These are phyloP conservation scores for Neostethus bicornis DNA, from an alignment of 2,797 vertebrate genomes.

Conservation along the genomic window DNA sequence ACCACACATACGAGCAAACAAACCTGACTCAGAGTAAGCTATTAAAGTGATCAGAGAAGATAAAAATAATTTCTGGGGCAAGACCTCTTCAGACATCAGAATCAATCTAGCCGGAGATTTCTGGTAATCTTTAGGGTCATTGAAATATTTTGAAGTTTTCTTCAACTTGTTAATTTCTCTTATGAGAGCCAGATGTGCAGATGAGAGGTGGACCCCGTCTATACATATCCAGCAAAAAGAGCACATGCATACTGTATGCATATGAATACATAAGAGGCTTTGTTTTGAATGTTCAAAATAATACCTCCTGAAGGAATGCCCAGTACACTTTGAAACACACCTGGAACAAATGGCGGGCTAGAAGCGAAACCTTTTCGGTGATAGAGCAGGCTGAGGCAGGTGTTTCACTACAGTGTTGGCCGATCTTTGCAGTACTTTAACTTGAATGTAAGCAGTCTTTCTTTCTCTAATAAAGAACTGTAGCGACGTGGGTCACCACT, in stretches of 20 bases:
- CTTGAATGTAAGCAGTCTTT: conserved; percentile 14
- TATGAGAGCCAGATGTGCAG: conserved; percentile 3
- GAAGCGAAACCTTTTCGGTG: conserved; percentile 55
- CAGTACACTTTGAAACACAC: conserved; percentile 51
- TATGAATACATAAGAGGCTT: not conserved
- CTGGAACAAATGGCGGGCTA: conserved; percentile 70
- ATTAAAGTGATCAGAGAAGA: conserved; percentile 54
- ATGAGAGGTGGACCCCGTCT: not conserved
- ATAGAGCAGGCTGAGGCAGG: conserved; percentile 53
- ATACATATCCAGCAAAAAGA: conserved; percentile 3
- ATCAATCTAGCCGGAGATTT: conserved; percentile 19
- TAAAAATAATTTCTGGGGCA: conserved; percentile 53
- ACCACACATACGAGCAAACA: conserved; percentile 1
- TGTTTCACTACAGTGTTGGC: conserved; percentile 48
- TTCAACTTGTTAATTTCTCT: conserved; percentile 37
- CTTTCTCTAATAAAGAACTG: conserved; percentile 12
- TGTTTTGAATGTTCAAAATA: not conserved
- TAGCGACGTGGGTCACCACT: conserved; percentile 14
- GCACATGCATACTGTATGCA: not conserved
- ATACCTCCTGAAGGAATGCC: not conserved
- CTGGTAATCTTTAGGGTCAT: conserved; percentile 47
- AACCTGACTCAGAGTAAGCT: conserved; percentile 20
- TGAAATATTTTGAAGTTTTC: conserved; percentile 34
- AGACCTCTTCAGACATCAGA: conserved; percentile 39
- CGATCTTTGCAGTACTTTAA: conserved; percentile 38